These are phyloP conservation scores for Physocephala rufipes DNA, from an alignment of 2,888 invertebrate species.

Conservation along the genomic window DNA sequence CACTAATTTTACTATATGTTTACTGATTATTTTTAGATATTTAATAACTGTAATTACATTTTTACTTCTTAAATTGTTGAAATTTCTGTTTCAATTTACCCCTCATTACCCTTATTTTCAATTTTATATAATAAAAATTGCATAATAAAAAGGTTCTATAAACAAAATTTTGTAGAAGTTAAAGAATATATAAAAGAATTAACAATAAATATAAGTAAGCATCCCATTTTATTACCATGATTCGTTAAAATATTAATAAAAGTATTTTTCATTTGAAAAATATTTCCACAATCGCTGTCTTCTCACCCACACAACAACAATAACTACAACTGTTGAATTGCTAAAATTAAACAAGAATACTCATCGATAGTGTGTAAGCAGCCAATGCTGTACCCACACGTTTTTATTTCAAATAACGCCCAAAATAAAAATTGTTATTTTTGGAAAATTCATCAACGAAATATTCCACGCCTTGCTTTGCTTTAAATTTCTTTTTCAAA, in stretches of 20 bases:
- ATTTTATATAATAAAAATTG: no score
- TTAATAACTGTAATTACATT: no score
- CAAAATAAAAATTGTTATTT: conserved; percentile 28
- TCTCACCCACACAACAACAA: background rate
- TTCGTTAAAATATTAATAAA: conserved; percentile 25
- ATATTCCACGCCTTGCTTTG: conserved; percentile 28
- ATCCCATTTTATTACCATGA: background rate
- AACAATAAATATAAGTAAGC: background rate
- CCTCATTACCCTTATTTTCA: no score
- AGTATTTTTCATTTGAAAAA: conserved; percentile 11
- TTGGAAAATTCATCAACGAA: conserved; percentile 33
- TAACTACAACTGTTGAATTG: background rate
- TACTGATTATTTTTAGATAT: no score
- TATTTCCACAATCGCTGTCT: background rate
- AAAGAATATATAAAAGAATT: no score
- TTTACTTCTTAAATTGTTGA: no score
- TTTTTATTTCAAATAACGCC: conserved; percentile 20
- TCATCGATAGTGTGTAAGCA: conserved; percentile 28
- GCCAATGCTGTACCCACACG: conserved; percentile 33
- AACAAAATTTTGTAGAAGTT: no score
- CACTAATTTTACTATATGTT: no score
- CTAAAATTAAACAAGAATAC: conserved; percentile 40
- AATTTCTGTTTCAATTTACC: no score
- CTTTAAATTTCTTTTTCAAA: background rate
- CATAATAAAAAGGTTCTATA: no score